phyloP scores from a whole-genome alignment of 2,113 vertebrate genomes.

The Rhagologus leucostigma region DNA sequence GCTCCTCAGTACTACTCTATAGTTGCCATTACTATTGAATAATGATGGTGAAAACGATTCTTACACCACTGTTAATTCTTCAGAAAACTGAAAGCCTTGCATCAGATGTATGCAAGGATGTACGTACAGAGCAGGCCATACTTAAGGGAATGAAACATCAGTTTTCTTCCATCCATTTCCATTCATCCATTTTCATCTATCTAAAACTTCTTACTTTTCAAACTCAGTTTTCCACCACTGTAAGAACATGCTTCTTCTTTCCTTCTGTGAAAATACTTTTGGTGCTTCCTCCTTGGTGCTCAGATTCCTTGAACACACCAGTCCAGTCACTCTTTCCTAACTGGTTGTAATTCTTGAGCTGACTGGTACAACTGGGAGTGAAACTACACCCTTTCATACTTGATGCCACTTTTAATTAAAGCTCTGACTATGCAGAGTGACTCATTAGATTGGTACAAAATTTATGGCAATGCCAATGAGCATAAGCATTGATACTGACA shows the following conservation, averaged over 20 bases:
- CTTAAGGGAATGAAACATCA: background rate
- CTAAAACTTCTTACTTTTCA: background rate
- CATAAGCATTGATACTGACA: slow-evolving; percentile 34
- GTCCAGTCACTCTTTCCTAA: background rate
- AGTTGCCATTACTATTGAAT: background rate
- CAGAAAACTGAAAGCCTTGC: background rate
- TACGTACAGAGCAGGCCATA: background rate
- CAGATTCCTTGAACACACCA: background rate
- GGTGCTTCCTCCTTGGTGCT: background rate
- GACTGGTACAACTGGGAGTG: background rate
- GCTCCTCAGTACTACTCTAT: background rate
- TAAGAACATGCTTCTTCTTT: background rate
- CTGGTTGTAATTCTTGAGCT: background rate
- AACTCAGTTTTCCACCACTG: background rate
- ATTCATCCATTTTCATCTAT: background rate
- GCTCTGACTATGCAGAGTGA: background rate
- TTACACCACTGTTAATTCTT: background rate
- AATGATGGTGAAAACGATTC: background rate
- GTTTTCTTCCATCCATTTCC: background rate
- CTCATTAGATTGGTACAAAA: slow-evolving; percentile 42
- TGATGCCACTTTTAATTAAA: slow-evolving; percentile 30
- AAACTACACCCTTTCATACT: background rate
- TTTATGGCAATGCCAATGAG: slow-evolving; percentile 8
- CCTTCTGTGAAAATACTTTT: background rate
- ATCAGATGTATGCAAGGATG: background rate